These are phyloP conservation scores for Crypturellus undulatus DNA, from an alignment of 2,113 vertebrate species.

Conservation along the genomic window DNA sequence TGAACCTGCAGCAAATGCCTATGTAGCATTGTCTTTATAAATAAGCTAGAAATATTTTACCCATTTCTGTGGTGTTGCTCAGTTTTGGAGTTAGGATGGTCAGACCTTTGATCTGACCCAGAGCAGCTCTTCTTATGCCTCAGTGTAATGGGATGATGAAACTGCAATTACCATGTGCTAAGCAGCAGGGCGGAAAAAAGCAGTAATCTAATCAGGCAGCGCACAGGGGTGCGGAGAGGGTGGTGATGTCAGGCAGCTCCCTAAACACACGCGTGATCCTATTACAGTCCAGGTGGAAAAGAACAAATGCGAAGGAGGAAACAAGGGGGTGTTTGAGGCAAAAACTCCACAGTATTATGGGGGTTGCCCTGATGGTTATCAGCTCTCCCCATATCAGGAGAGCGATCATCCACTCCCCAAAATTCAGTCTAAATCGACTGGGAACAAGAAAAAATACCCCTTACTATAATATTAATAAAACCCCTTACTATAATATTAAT, in stretches of 20 bases:
- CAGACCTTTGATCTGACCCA: conserved; percentile 5
- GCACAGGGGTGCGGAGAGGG: conserved; percentile 28
- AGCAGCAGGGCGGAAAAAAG: neutral
- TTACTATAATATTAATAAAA: neutral
- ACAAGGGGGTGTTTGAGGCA: neutral
- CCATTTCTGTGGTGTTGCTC: neutral
- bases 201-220: neutral
- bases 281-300: conserved; percentile 59
- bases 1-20: neutral
- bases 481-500: too few species aligned
- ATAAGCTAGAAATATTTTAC: neutral
- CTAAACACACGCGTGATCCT: conserved; percentile 49
- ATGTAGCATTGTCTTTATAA: conserved; percentile 1
- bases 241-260: conserved; percentile 45
- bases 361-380: neutral
- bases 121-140: neutral
- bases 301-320: conserved; percentile 26
- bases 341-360: neutral
- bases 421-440: neutral
- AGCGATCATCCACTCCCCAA: neutral
- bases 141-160: conserved; percentile 23
- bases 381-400: neutral
- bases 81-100: neutral
- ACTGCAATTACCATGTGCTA: neutral
- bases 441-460: neutral